phyloP scores from a whole-genome alignment of 2,888 invertebrate genomes.

The Ceriagrion tenellum region DNA sequence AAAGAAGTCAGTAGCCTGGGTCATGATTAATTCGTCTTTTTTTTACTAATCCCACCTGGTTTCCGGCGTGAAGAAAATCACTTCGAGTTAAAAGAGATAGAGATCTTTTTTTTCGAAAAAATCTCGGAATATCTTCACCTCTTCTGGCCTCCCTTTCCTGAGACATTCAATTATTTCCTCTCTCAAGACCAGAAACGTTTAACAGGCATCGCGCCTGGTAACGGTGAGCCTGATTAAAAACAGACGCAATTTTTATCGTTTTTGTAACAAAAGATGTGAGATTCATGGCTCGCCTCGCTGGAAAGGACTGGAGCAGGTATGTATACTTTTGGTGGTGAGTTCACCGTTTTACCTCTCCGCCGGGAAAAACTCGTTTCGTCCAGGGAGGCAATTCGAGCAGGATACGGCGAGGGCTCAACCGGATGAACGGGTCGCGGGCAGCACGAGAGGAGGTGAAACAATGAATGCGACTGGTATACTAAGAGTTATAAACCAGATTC shows the following conservation, averaged over 20 bases:
- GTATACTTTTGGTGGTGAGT: constrained; percentile 21
- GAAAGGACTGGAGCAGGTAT: neutral
- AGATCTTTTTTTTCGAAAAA: neutral
- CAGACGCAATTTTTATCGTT: neutral
- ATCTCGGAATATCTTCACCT: neutral
- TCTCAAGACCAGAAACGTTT: neutral
- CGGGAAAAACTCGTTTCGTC: neutral
- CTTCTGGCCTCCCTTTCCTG: too few relatives aligned
- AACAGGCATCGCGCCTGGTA: neutral
- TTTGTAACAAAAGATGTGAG: constrained; percentile 11
- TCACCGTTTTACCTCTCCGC: neutral
- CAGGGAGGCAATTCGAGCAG: neutral
- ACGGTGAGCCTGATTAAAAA: neutral
- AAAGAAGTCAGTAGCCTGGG: neutral
- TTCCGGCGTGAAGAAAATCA: neutral
- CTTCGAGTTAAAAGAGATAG: neutral
- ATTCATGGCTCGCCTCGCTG: neutral
- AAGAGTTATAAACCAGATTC: neutral
- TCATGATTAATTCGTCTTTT: neutral
- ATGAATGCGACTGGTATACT: neutral
- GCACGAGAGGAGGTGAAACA: neutral
- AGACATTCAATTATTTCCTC: neutral
- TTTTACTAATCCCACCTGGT: neutral
- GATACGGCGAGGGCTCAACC: neutral
- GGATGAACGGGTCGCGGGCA: constrained; percentile 37